Evolutionary conservation across 2,113 vertebrate genomes (phyloP), one percentile per base, ranked within the genome.

Genomic region (Romanogobio albipinnatus): DNA sequence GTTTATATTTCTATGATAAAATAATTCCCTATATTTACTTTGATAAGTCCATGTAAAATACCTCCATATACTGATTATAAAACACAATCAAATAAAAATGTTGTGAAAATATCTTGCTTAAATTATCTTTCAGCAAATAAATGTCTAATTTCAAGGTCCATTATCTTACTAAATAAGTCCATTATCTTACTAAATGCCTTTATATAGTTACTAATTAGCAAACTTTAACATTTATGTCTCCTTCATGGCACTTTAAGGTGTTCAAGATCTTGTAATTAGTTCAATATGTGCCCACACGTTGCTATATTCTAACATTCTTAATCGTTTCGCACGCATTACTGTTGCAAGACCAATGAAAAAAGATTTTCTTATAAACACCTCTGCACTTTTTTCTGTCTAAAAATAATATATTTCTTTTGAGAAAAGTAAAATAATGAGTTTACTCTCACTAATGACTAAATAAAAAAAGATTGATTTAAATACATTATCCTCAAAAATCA

Each of bases 201-300:
- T 17, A 66, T 56, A 81, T 51, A 56, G 47, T 71, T 58, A 51
- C 62, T 68, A 81, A 68, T 81, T 70, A 81, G 62, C 26, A 36
- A 81, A 81, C 61, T 51, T 81, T n/a, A 58, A 56, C 53, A 56
- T 71, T 71, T 58, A 76, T 76, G 24, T 81, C 5, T 68, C 3
- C 53, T 82, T 82, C 19, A 68, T 58, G 29, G 3, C 29, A 43
- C 51, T 56, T 71, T 6, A n/a, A 82, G 47, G 22, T 82, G 66
- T 56, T 68, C 4, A 71, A 68, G 61, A 68, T 66, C 45, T 68
- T 47, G 58, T 64, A 80, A 81, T 81, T 81, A 81, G 43, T 64
- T 33, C 7, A 51, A 43, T 26, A 71, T 9, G 17, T 58, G 14
- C 66, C 49, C 49, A 82, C 80, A 71, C 51, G 19, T 56, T 82